Evolutionary conservation across 2,797 vertebrate genomes (phyloP).

Genomic region (Microctenopoma steveboyesi): DNA sequence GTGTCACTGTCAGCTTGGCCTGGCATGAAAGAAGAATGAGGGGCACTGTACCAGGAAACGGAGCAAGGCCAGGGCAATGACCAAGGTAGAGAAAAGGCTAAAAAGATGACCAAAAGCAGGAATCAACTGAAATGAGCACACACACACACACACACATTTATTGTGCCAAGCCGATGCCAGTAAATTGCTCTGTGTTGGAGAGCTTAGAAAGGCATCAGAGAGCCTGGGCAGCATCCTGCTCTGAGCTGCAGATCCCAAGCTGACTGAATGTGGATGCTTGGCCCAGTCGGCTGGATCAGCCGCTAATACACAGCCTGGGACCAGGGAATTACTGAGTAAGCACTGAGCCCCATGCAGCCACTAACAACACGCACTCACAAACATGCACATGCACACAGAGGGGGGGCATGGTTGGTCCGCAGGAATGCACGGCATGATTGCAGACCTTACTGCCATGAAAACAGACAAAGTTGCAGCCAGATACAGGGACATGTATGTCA

Average conservation of each 20-base stretch:
- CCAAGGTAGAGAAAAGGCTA: constrained; percentile 29
- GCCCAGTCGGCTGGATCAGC: constrained; percentile 73
- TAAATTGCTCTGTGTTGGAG: constrained; percentile 73
- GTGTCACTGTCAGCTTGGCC: constrained; percentile 55
- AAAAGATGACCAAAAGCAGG: constrained; percentile 41
- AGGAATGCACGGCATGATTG: constrained; percentile 10
- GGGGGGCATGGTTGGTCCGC: constrained; percentile 9
- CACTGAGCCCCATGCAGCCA: constrained; percentile 49
- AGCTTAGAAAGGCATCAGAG: constrained; percentile 76
- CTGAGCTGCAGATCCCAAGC: constrained; percentile 65
- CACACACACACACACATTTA: constrained; percentile 30
- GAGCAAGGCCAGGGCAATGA: constrained; percentile 28
- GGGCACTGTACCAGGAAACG: constrained; percentile 18
- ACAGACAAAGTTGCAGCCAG: constrained; percentile 23
- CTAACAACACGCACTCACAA: constrained; percentile 24
- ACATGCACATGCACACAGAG: constrained; percentile 23
- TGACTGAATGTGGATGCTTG: constrained; percentile 63
- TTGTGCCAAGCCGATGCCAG: constrained; percentile 58
- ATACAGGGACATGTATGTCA: neutral
- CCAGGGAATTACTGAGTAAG: constrained; percentile 68
- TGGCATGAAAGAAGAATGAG: constrained; percentile 48
- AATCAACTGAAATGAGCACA: constrained; percentile 53
- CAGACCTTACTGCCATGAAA: neutral
- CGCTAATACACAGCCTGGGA: constrained; percentile 72
- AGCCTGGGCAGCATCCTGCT: constrained; percentile 66